A percentile compares a stretch with the other conserved stretches of the same genome.
phyloP scores from a whole-genome alignment of 92 coral and sea anemone genomes.

The Blastomussa wellsi region DNA sequence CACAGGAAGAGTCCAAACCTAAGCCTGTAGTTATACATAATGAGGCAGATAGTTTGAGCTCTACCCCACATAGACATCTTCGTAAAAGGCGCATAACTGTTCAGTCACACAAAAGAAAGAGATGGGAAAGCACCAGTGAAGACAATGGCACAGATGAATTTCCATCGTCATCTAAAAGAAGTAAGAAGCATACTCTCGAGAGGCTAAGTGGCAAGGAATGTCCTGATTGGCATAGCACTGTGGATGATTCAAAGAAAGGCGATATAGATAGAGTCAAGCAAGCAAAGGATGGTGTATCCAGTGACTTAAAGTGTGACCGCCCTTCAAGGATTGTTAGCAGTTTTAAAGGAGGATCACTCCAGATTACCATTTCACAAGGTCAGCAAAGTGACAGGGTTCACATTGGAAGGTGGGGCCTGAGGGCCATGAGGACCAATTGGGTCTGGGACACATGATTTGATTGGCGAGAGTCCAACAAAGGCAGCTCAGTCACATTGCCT shows the following conservation, averaged over 20 bases:
- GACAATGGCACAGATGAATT: not conserved
- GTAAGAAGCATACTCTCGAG: not conserved
- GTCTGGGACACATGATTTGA: too few species aligned
- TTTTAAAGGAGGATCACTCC: slow-evolving; percentile 6
- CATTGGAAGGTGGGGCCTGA: too few species aligned
- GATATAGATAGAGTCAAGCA: not conserved
- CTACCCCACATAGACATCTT: not conserved
- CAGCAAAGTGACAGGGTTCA: not conserved
- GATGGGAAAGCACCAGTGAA: not conserved
- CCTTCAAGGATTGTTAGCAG: slow-evolving; percentile 35
- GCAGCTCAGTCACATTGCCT: too few species aligned
- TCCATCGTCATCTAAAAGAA: not conserved
- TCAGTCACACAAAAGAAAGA: slow-evolving; percentile 6
- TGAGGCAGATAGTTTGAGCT: slow-evolving; percentile 6
- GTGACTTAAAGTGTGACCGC: not conserved
- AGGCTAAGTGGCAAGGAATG: not conserved
- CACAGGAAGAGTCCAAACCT: not conserved
- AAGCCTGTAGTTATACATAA: not conserved
- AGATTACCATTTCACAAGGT: slow-evolving; percentile 44
- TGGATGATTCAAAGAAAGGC: slow-evolving; percentile 11
- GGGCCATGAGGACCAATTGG: too few species aligned
- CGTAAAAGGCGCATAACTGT: not conserved
- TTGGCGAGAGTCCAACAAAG: too few species aligned
- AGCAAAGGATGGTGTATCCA: not conserved
- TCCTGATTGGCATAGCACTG: not conserved